Evolutionary conservation across 2,113 vertebrate genomes (phyloP).

Genomic region (Fregata magnificens): DNA sequence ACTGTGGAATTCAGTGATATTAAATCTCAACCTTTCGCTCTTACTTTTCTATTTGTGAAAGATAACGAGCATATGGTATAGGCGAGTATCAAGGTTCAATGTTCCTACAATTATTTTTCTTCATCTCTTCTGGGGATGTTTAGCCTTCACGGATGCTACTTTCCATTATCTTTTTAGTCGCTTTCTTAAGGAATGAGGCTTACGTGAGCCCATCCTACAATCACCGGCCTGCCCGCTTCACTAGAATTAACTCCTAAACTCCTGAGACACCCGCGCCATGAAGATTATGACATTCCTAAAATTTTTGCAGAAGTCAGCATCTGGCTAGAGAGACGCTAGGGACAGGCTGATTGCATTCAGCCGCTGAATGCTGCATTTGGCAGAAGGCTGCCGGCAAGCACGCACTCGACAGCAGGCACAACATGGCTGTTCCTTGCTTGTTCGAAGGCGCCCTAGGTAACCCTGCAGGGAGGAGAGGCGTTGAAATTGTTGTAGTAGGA

Average conservation of each 20-base stretch:
- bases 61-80: neutral
- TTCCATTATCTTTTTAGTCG: neutral
- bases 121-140: neutral
- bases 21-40: neutral
- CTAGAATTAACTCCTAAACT: neutral
- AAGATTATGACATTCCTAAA: neutral
- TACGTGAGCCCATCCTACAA: accelerated
- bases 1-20: neutral
- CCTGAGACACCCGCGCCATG: neutral
- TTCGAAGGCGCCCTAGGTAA: neutral
- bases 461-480: neutral
- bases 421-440: too few relatives aligned
- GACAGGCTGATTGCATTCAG: neutral
- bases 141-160: neutral
- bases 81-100: neutral
- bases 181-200: neutral
- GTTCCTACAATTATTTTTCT: neutral
- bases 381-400: neutral
- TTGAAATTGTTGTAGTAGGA: neutral
- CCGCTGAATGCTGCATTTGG: neutral
- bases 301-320: neutral
- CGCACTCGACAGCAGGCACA: neutral
- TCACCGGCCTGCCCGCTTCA: neutral
- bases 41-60: neutral
- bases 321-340: neutral